A percentile compares a stretch with the other conserved stretches of the same genome.
These are phyloP conservation scores for Coracopsis vasa DNA, from an alignment of 2,113 vertebrate genomes.

Conservation along the genomic window DNA sequence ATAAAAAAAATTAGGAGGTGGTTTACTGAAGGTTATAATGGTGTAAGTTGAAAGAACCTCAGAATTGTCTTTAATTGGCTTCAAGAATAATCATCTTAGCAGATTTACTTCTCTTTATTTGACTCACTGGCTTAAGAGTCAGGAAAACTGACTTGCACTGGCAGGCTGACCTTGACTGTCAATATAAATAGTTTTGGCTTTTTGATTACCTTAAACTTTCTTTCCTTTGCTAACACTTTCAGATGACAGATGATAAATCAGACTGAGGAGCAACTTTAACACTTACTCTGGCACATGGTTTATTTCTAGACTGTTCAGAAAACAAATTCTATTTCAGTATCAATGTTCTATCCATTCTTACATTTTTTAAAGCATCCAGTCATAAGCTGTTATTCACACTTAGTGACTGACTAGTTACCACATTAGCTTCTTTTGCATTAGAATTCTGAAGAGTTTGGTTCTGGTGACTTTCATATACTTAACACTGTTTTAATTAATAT, in stretches of 20 bases:
- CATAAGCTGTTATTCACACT: background rate
- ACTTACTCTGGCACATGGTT: background rate
- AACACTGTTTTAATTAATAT: background rate
- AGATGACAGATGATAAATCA: background rate
- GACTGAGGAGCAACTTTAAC: background rate
- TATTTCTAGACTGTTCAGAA: background rate
- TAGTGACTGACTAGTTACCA: background rate
- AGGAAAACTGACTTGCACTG: conserved; percentile 19
- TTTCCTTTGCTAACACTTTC: background rate
- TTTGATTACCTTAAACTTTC: background rate
- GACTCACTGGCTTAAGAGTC: background rate
- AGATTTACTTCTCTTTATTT: conserved; percentile 15
- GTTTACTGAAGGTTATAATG: conserved; percentile 41
- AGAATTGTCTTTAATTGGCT: conserved; percentile 38
- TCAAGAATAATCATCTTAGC: background rate
- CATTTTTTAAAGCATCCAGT: background rate
- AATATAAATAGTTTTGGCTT: background rate
- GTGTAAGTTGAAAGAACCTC: conserved; percentile 53
- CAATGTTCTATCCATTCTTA: background rate
- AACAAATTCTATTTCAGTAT: background rate
- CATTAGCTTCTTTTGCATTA: background rate
- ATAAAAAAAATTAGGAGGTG: conserved; percentile 61
- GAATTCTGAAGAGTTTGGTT: background rate
- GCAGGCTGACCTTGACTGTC: background rate
- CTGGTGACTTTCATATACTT: background rate